Evolutionary conservation across 2,113 vertebrate species (phyloP).

Genomic region (Tachysurus fulvidraco): DNA sequence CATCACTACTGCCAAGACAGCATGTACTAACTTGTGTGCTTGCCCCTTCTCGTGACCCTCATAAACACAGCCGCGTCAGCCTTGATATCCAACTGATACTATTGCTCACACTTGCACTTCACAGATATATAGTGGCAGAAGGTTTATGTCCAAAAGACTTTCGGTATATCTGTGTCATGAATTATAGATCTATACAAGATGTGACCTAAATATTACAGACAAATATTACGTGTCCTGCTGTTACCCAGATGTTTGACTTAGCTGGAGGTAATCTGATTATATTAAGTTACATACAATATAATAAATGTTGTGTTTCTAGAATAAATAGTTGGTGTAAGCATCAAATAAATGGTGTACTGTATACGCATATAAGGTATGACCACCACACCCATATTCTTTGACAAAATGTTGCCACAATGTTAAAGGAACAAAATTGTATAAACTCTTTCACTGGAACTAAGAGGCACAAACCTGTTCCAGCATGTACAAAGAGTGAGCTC

Average conservation of each 20-base stretch:
- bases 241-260: neutral
- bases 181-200: neutral
- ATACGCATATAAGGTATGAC: neutral
- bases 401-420: no score
- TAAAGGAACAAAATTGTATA: no score
- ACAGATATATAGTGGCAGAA: neutral
- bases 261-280: no score
- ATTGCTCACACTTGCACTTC: neutral
- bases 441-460: no score
- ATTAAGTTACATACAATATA: neutral
- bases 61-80: constrained; percentile 10
- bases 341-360: neutral
- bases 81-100: constrained; percentile 18
- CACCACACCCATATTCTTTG: no score
- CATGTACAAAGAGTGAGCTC: no score
- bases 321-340: neutral
- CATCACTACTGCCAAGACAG: constrained; percentile 4
- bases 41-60: constrained; percentile 21
- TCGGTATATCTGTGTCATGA: neutral
- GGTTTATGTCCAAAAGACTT: constrained; percentile 3
- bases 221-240: neutral
- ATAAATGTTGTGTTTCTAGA: no score
- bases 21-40: constrained; percentile 18
- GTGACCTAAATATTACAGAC: neutral
- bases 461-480: no score